Evolutionary conservation across 2,113 vertebrate genomes (phyloP), one percentile per base, ranked within the genome.

Genomic region (Hydrochoerus hydrochaeris): DNA sequence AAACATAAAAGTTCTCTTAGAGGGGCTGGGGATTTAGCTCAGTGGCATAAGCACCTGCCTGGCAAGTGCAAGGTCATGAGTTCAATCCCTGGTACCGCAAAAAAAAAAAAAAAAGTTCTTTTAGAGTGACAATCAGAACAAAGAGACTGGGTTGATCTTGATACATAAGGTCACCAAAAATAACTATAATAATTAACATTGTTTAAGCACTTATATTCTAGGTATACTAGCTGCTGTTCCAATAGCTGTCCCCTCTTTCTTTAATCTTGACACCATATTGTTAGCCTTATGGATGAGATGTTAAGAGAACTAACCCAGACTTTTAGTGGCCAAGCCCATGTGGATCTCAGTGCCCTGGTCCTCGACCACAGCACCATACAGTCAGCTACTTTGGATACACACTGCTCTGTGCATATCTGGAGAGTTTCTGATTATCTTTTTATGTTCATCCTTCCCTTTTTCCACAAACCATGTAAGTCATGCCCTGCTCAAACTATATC

Each of bases 131-230:
- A 84, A 35, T 86, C 35, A 89, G 46, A 65, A 89, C 85, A 75
- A 77, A 94, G 89, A 94, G 19, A 82, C 20, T 75, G 52, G 32
- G 49, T 82, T 94, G 32, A 82, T 86, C 26, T 86, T 95, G 90
- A 85, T 6, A 85, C 24, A 82, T 41, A 63, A 83, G 35, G 28
- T 92, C 90, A 88, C 24, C 32, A 38, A 62, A 54, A 85, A 57
- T 93, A 69, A 63, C 52, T 63, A 28, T n/a, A 84, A 32, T n/a
- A 46, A 94, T 73, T 67, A 82, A 89, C 71, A 92, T 84, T 93
- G 58, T 71, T 14, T 92, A 35, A 89, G 73, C 65, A 78, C 52
- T 88, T 44, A 44, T 22, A 26, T 73, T 41, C 10, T 73, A 73
- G 38, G 5, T 75, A 52, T 52, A 49, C 22, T 60, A 52, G 87